Base-by-base conservation (phyloP, 2,113 vertebrate genomes). In the Junco hyemalis region DNA sequence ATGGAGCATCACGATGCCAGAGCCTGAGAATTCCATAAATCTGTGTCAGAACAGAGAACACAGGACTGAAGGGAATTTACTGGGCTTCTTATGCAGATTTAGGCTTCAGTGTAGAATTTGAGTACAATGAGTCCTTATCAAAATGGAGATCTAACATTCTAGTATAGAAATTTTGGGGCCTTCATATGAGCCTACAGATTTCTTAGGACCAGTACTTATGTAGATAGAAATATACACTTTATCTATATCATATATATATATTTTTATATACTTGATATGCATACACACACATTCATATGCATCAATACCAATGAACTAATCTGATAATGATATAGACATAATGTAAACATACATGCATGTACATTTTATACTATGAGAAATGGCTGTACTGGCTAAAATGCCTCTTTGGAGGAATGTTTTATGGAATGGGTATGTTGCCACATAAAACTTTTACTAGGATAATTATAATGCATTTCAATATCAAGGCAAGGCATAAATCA, bases 391-490 rank as follows among this genome's bases (percentile, higher is more conserved):
- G 22, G 31, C 4, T 72, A 77, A 90, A 95, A 56, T 33, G 13
- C 11, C 29, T 59, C 28, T 53, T 13, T 57, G 31, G 13, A 69
- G 20, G 5, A 56, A 72, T 44, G 13, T 53, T 35, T 83, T 76
- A 57, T 45, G 40, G 36, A 60, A 82, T 25, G 40, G 4, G 5
- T 61, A 45, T 71, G 50, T 47, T 69, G 11, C 28, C 12, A 14
- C 31, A 86, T 65, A 83, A 77, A 92, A 77, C 11, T 72, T 65
- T 76, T 22, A 76, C 87, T 77, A 25, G n/a, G 53, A 60, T 76
- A 93, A 93, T 63, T 72, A 44, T 80, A 79, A 86, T 54, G 40
- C 21, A 86, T 85, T 90, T 85, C 54, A 88, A 48, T 77, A 80
- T 57, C 59, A 91, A 73, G 33, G 9, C 1, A 2, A 82, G 14